phyloP scores from a whole-genome alignment of 30 jellyfish, hydroid and myxozoan genomes.

The Hydractinia echinata region DNA sequence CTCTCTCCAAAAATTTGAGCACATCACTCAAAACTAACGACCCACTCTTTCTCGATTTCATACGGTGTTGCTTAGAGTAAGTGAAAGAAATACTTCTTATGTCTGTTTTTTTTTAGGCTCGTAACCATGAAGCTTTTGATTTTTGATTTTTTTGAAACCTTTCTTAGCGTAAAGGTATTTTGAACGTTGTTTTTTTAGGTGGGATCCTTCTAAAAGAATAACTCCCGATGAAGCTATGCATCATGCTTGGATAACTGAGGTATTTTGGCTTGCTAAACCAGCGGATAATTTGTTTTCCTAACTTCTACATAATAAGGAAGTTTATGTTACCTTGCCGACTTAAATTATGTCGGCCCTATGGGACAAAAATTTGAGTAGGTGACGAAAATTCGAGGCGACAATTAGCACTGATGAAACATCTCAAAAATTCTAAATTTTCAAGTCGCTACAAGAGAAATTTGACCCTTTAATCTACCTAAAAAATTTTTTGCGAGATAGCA shows the following conservation, averaged over 20 bases:
- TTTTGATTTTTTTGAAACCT: not conserved
- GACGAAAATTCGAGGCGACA: too few species aligned
- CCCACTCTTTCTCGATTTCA: constrained; percentile 69
- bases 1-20: constrained; percentile 60
- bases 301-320: not conserved
- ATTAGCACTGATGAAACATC: too few species aligned
- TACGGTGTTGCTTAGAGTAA: constrained; percentile 81
- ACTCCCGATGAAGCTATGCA: constrained; percentile 91
- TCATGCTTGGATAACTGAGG: constrained; percentile 87
- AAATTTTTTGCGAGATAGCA: too few species aligned
- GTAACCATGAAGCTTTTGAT: not conserved
- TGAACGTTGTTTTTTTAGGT: constrained; percentile 32
- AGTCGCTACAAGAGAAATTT: too few species aligned
- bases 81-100: constrained; percentile 15
- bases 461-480: too few species aligned
- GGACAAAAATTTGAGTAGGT: too few species aligned
- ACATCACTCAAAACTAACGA: constrained; percentile 72
- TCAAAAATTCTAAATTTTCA: too few species aligned
- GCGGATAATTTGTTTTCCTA: not conserved
- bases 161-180: not conserved
- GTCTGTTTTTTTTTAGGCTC: not conserved
- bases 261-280: not conserved
- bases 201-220: constrained; percentile 92
- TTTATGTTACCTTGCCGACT: too few species aligned
- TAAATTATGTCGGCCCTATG: too few species aligned